These are phyloP conservation scores for Vulpes lagopus DNA, from an alignment of 2,113 vertebrate species.

Conservation along the genomic window DNA sequence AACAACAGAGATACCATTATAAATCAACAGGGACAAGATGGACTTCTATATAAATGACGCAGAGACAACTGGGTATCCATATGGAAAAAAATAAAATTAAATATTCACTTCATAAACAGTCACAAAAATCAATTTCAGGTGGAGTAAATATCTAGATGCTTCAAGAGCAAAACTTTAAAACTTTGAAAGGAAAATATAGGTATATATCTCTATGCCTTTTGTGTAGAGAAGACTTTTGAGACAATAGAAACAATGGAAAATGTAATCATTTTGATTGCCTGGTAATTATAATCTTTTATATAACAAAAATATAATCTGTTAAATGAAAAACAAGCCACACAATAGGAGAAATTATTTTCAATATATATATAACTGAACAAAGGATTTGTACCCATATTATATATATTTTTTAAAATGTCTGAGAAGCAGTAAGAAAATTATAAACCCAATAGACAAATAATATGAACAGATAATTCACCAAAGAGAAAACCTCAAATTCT, in stretches of 20 bases:
- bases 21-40: neutral
- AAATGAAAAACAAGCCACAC: neutral
- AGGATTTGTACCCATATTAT: neutral
- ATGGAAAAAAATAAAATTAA: constrained; percentile 56
- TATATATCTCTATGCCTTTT: neutral
- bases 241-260: neutral
- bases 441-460: neutral
- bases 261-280: neutral
- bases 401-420: neutral
- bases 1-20: neutral
- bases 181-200: constrained; percentile 31
- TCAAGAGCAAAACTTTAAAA: constrained; percentile 14
- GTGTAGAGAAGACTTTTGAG: neutral
- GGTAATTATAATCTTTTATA: neutral
- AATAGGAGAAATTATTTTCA: constrained; percentile 24
- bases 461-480: neutral
- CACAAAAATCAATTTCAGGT: constrained; percentile 61
- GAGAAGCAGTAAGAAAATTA: constrained; percentile 20
- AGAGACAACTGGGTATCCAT: neutral
- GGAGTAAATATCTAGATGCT: neutral
- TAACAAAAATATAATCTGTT: neutral
- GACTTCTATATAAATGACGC: neutral
- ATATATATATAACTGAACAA: neutral
- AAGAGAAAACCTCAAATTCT: neutral
- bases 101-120: neutral